Evolutionary conservation across 2,797 vertebrate species (phyloP), one percentile per base, ranked within the genome.

Genomic region (Acanthopagrus latus): DNA sequence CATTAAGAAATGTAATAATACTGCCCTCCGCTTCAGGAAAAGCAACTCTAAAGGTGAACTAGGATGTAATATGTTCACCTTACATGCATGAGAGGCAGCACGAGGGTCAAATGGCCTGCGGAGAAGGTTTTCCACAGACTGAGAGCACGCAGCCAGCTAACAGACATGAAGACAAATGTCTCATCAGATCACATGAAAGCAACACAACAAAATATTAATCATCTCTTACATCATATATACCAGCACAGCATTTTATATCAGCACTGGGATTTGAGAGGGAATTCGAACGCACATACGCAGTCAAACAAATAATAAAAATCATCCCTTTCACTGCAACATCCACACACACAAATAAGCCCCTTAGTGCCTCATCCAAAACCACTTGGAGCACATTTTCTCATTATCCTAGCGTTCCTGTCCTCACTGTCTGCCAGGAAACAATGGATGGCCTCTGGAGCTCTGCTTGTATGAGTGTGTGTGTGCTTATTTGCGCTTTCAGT

Each of bases 361-460:
- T 76, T 58, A 71, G 74, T 10, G 11, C 52, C 80, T 88, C 68
- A 74, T 89, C 58, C 82, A 71, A 88, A 91, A 86, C 76, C 87
- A 88, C 89, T 90, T 78, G 80, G 64, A 86, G 88, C 80, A 83
- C 75, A 87, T 91, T 82, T 89, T 89, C 80, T 88, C 79, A 86
- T 90, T 89, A 89, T 77, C 71, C 75, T 23, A 54, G 70, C 12
- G 67, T 78, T 79, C 80, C 76, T 82, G 85, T 90, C 77, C 48
- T 85, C 71, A 71, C 75, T 69, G 76, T 78, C 72, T 82, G 68
- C 47, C 70, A 76, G 79, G 68, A 85, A 83, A 90, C 87, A 80
- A 83, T 71, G 77, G 75, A 87, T 77, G 60, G 66, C 82, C 83
- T 89, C 87, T 87, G 48, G 62, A 87, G 78, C 73, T 77, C 27